Percentiles rank a stretch among this genome's conserved stretches.
These are phyloP conservation scores for Peromyscus aztecus DNA, from an alignment of 2,797 vertebrate species.

Conservation along the genomic window DNA sequence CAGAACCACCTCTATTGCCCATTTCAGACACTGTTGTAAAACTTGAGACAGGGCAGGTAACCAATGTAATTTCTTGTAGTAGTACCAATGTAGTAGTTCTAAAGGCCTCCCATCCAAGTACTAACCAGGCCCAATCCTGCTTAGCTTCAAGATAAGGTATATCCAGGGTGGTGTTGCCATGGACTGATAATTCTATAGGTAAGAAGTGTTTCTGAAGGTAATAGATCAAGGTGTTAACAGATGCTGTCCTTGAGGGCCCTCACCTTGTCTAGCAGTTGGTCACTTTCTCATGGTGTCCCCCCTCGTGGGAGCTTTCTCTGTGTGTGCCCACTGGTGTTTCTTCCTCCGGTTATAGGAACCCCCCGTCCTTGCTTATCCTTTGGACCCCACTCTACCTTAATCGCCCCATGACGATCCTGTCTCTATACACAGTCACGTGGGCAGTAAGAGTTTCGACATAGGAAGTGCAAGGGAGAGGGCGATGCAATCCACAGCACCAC, in stretches of 20 bases:
- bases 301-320: neutral
- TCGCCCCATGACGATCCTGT: neutral
- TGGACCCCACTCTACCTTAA: neutral
- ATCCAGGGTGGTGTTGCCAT: neutral
- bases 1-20: neutral
- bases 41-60: neutral
- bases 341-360: neutral
- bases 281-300: neutral
- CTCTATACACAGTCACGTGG: conserved; percentile 20
- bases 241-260: neutral
- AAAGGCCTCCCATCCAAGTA: neutral
- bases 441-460: neutral
- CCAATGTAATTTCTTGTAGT: neutral
- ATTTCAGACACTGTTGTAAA: neutral
- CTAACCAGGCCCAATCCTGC: neutral
- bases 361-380: neutral
- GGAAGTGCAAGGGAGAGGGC: neutral
- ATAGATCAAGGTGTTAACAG: neutral
- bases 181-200: neutral
- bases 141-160: neutral
- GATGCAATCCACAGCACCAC: neutral
- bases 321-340: no score
- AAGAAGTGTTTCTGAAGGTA: neutral
- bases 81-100: neutral
- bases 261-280: neutral